Conservation (phyloP, 2,888 invertebrate genomes). For the Eupithecia exiguata region DNA sequence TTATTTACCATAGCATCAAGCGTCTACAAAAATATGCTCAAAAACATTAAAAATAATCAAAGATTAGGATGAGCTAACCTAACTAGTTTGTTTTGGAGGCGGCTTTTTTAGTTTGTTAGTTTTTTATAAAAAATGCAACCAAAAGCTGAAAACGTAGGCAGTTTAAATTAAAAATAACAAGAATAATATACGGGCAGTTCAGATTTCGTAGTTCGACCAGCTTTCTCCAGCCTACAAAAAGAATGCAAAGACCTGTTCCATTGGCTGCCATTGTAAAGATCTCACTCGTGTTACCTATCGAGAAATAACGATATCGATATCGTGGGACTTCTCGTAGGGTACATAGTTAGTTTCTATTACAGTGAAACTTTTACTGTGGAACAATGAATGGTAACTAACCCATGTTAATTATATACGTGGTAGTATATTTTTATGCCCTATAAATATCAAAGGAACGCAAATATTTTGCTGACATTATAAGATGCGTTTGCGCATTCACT, state of each 20-base stretch:
- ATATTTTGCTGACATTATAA: not conserved
- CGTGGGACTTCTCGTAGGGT: constrained; percentile 34
- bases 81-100: too few relatives aligned
- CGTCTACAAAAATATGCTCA: too few relatives aligned
- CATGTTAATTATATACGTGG: not conserved
- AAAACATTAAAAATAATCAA: too few relatives aligned
- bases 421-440: not conserved
- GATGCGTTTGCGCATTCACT: too few relatives aligned
- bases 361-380: constrained; percentile 12
- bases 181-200: constrained; percentile 3
- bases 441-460: not conserved
- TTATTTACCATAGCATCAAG: too few relatives aligned
- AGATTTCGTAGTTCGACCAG: constrained; percentile 51
- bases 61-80: too few relatives aligned
- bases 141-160: not conserved
- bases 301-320: constrained; percentile 38
- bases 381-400: not conserved
- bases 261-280: constrained; percentile 53
- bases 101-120: too few relatives aligned
- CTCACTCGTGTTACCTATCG: constrained; percentile 32
- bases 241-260: constrained; percentile 57
- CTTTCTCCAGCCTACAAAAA: constrained; percentile 71
- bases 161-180: not conserved
- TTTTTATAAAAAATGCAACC: not conserved
- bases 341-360: constrained; percentile 29